phyloP scores from a whole-genome alignment of 1,140 invertebrate genomes.

The Nebria ingens region DNA sequence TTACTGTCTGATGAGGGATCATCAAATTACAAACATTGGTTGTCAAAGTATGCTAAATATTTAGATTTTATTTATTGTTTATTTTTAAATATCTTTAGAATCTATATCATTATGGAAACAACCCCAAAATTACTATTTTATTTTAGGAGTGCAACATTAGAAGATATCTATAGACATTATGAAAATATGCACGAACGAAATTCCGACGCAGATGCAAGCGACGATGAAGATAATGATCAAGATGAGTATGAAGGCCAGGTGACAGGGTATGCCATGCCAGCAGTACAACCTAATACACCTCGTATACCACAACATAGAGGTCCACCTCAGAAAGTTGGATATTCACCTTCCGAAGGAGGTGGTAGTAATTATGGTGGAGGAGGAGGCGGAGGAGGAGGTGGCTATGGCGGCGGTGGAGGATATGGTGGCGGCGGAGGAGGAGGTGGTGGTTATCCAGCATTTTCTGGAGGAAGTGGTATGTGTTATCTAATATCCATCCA shows the following conservation, averaged over 20 bases:
- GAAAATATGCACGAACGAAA: conserved; percentile 23
- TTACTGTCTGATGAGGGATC: conserved; percentile 51
- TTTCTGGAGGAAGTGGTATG: not conserved
- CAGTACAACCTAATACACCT: too few species aligned
- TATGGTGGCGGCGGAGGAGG: not conserved
- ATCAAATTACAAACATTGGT: conserved; percentile 54
- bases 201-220: conserved; percentile 23
- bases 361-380: not conserved
- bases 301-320: too few species aligned
- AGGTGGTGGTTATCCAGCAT: not conserved
- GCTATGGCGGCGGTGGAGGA: not conserved
- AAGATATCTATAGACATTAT: conserved; percentile 49
- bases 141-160: conserved; percentile 45
- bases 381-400: not conserved
- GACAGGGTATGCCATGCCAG: conserved; percentile 38
- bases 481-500: not conserved
- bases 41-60: conserved; percentile 44
- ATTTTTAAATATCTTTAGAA: conserved; percentile 6
- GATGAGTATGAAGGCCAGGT: conserved; percentile 31
- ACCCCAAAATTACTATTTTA: too few species aligned
- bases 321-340: too few species aligned
- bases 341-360: not conserved
- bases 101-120: not conserved
- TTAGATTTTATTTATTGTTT: not conserved
- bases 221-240: conserved; percentile 27